Base-by-base conservation (phyloP, 1,140 invertebrate species). In the Achatina immaculata region DNA sequence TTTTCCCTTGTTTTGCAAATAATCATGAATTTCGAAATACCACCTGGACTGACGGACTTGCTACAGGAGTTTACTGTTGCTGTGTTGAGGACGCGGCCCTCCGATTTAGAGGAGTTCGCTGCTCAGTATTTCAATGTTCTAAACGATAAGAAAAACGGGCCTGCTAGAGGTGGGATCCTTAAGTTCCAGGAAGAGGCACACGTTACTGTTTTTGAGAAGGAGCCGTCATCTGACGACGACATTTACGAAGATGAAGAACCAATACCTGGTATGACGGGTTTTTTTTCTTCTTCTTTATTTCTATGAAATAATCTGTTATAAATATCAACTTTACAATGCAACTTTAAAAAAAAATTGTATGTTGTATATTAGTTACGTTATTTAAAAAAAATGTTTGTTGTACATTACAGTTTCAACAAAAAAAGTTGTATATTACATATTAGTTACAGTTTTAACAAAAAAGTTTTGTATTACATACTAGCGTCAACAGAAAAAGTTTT, bases 31-130 rank as follows among this genome's bases (percentile, higher is more conserved):
- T 90, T 91, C 82, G 92, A 91, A 86, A 92, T 98, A 89, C 97
- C 97, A 72, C 94, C 96, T 90, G 96, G 97, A 90, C 93, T 99
- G 84, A 94, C 96, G 87, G 96, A 98, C 91, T 94, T 98, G 83
- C 93, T 99, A 78, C 93, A 99, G 89, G 97, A 98, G 90, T 99
- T 99, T 92, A 98, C 97, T 80, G 97, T 98, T 86, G 95, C 95
- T 87, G 98, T 98, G 90, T 92, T 99, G 83, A 93, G 98, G 86
- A 96, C 98, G 90, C 95, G 97, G 90, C 97, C 97, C 21, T 93
- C 94, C 43, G 96, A 98, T 93, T 94, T 98, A 76, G 93, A 97
- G 81, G 95, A 96, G 89, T 98, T 96, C 93, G 97, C 96, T 68
- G 95, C 96, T 79, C 95, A 96, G 88, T 98, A 97, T 92, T 99